phyloP scores from a whole-genome alignment of 2,113 vertebrate species.

The Pongo pygmaeus region DNA sequence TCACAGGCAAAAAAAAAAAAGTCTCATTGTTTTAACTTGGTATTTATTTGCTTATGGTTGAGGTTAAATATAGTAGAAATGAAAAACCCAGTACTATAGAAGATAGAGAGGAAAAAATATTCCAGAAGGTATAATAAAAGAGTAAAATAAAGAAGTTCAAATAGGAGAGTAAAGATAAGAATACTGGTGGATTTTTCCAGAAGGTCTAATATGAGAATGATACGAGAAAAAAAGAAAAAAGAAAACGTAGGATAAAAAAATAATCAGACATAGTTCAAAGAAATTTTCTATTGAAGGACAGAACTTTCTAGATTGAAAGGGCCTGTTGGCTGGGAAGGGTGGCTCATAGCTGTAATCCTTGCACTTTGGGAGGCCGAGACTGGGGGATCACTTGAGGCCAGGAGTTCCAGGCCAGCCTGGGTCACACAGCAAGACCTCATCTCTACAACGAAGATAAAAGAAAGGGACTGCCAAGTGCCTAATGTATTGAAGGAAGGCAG shows the following conservation, averaged over 20 bases:
- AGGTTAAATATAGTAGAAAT: not conserved
- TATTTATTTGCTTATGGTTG: not conserved
- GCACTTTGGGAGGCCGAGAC: no score
- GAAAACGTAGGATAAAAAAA: not conserved
- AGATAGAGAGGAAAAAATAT: not conserved
- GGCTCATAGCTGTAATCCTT: no score
- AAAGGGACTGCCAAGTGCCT: not conserved
- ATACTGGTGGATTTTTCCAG: not conserved
- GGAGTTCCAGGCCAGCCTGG: no score
- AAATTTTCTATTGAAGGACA: not conserved
- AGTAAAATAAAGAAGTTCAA: not conserved
- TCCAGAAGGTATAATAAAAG: not conserved
- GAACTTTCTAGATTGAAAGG: not conserved
- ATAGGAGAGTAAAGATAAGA: not conserved
- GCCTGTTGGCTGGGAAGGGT: no score
- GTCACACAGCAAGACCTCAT: no score
- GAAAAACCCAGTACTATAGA: not conserved
- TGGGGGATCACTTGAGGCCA: no score
- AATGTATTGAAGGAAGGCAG: not conserved
- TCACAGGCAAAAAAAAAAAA: not conserved
- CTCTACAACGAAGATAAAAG: no score
- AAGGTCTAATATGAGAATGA: not conserved
- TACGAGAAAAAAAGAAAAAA: not conserved
- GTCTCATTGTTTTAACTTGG: not conserved
- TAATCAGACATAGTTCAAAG: not conserved